Base-by-base conservation (phyloP, 2,797 vertebrate genomes). In the Apogon talboti region DNA sequence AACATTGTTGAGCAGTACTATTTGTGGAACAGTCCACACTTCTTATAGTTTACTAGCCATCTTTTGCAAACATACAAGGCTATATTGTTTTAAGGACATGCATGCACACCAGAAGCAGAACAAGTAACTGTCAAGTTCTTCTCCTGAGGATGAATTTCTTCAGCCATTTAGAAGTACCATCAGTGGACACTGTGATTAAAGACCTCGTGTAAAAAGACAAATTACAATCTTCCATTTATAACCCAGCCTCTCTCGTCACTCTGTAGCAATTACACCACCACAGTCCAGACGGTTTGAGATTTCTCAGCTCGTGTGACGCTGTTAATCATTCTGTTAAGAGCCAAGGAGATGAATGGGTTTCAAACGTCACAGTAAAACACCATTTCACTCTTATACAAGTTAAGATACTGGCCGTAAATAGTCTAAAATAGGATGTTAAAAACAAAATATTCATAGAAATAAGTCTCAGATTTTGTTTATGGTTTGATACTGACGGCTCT, bases 211-310 rank as follows among this genome's bases (percentile, higher is more conserved):
- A 54, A 35, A 15, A 66, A 80, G 81, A 89, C 68, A 44, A 82
- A 88, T 86, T 48, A 71, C 66, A 51, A 8, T 67, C 41, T 66
- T 79, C 72, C 76, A 86, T 89, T 87, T 80, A 74, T 78, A 68
- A 76, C 45, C 15, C 41, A 6, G 44, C 15, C 35, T 72, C 45
- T 52, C 14, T 70, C 42, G 50, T 66, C 28, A 63, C 66, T 38
- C 48, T 7, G 12, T 1, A 30, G 42, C 71, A 66, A 60, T 64
- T 76, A 59, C 33, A 69, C 10, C 0, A 42, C 40, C 10, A 7
- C 6, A 46, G 62, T 37, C 33, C 14, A 41, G 67, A 53, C 10
- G 15, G 47, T 41, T 50, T 14, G 56, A 66, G 33, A 70, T 66
- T 38, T 49, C 54, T 67, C 57, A 18, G 15, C 50, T 61, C 40